Percentiles rank a stretch among this genome's conserved stretches.
phyloP scores from a whole-genome alignment of 1,140 invertebrate genomes.

The Lysiphlebus fabarum region DNA sequence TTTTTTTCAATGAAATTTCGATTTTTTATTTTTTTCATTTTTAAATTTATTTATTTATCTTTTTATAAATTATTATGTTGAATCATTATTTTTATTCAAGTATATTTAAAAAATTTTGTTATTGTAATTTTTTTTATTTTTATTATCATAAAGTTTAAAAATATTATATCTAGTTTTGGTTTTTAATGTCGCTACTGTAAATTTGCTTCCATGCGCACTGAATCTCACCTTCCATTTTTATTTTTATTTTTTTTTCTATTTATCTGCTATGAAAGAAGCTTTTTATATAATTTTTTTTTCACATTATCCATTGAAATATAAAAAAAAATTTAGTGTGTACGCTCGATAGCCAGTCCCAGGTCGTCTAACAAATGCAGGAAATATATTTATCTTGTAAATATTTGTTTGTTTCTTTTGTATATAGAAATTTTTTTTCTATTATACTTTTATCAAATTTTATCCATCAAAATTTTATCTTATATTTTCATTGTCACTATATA shows the following conservation, averaged over 20 bases:
- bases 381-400: not conserved
- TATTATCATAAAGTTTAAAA: not conserved
- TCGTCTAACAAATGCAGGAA: not conserved
- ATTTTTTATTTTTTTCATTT: no score
- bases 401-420: not conserved
- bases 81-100: no score
- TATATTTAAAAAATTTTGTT: no score
- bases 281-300: slow-evolving; percentile 3
- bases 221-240: slow-evolving; percentile 16
- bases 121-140: not conserved
- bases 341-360: slow-evolving; percentile 13
- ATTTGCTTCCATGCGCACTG: slow-evolving; percentile 23
- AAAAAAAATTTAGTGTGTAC: not conserved
- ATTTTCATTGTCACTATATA: no score
- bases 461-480: no score
- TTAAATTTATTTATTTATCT: no score
- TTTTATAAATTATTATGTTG: no score
- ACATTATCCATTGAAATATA: slow-evolving; percentile 3
- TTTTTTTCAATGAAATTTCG: no score
- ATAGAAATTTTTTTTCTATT: no score
- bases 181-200: slow-evolving; percentile 17
- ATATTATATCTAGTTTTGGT: not conserved
- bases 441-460: no score
- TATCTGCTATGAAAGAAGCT: not conserved
- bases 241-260: slow-evolving; percentile 16